These are phyloP conservation scores for Cosmia trapezina DNA, from an alignment of 2,888 invertebrate genomes.

Conservation along the genomic window DNA sequence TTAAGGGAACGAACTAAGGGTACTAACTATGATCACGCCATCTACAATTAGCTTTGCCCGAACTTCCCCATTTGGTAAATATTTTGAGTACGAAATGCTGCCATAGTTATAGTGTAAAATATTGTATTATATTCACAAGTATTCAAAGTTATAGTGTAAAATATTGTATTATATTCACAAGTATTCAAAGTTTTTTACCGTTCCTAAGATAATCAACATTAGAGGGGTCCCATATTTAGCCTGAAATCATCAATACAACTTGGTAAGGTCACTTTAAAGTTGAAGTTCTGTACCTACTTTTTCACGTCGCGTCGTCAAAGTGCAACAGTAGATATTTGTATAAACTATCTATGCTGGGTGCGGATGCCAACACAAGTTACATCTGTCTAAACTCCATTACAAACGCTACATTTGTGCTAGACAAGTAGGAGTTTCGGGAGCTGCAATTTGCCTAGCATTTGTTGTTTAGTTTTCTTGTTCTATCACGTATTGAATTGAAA, in stretches of 20 bases:
- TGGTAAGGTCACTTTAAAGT: constrained; percentile 16
- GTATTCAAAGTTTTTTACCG: not conserved
- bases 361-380: constrained; percentile 53
- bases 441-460: constrained; percentile 34
- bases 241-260: not conserved
- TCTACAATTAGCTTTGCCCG: no score
- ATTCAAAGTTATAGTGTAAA: not conserved
- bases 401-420: constrained; percentile 48
- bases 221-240: not conserved
- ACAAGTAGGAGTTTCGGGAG: constrained; percentile 27
- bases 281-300: constrained; percentile 33
- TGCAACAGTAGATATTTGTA: constrained; percentile 26
- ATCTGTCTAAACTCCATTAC: constrained; percentile 59
- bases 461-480: constrained; percentile 24
- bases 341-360: constrained; percentile 27
- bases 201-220: not conserved
- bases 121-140: not conserved
- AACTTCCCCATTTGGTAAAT: no score
- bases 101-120: no score
- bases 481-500: constrained; percentile 1
- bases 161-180: not conserved
- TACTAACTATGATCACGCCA: no score
- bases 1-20: no score
- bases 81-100: no score
- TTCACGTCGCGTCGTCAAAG: constrained; percentile 4